Evolutionary conservation across 2,113 vertebrate species (phyloP), one percentile per base, ranked within the genome.

Genomic region (Raja brachyura): DNA sequence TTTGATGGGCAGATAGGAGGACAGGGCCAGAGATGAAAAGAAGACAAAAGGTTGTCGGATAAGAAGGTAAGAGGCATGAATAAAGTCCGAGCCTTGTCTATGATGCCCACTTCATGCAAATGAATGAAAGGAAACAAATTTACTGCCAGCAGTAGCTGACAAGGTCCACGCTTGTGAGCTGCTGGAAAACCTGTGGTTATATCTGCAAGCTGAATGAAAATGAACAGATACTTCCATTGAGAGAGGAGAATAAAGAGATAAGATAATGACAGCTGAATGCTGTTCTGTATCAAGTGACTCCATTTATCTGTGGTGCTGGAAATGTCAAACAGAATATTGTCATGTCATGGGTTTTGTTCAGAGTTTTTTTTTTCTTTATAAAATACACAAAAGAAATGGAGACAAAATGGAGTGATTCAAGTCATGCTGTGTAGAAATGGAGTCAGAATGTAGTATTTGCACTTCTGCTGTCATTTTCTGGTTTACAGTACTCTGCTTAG

Each of bases 201-300:
- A 14, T 2, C 81, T 86, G 81, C 5, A 86, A 7, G 25, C 56
- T 86, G 25, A 28, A 0, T 31, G 59, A 63, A 31, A 88, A 63
- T 88, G 59, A 63, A 28, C 4, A 88, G 61, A 66, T 31, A 1
- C 16, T 88, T 66, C 28, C 59, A 88, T 8, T 18, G n/a, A 88
- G 28, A 33, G n/a, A n/a, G n/a, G 83, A 61, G 28, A 81, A 20
- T 11, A 59, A 28, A 59, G 48, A 28, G 54, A 11, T 25, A 56
- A 83, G 48, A 83, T 83, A 59, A 88, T 31, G 83, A 63, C 59
- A 66, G 59, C 59, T 88, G 83, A 88, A 63, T 63, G 59, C n/a
- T 61, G 28, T 11, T 63, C 83, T 63, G 83, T 61, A 59, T 86
- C 83, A 63, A 86, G 83, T 86, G 56, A 31, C 83, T 61, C 61